A percentile compares a stretch with the other conserved stretches of the same genome.
Conservation (phyloP, 1,140 invertebrate genomes). For the Idris sp. region DNA sequence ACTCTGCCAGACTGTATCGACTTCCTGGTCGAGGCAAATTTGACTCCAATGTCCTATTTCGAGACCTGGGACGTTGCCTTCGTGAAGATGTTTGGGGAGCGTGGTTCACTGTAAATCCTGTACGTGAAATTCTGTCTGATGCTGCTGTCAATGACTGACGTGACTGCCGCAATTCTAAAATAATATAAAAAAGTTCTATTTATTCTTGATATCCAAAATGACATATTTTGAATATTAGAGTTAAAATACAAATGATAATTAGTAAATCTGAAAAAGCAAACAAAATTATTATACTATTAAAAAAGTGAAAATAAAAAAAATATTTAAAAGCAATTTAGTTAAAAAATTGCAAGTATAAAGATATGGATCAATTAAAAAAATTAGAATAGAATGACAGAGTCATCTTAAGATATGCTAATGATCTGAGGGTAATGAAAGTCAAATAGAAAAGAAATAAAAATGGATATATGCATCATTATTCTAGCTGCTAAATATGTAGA, state of each 20-base stretch:
- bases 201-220: too few species aligned
- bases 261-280: too few species aligned
- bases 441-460: constrained; percentile 11
- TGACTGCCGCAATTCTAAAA: constrained; percentile 87
- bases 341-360: too few species aligned
- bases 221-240: too few species aligned
- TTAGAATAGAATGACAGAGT: constrained; percentile 9
- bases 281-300: too few species aligned
- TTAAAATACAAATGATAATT: too few species aligned
- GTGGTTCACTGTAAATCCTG: constrained; percentile 80
- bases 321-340: too few species aligned
- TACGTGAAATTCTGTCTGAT: constrained; percentile 86
- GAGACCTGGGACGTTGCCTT: constrained; percentile 82
- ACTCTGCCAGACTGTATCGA: constrained; percentile 85
- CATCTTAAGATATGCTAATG: constrained; percentile 15
- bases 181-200: too few species aligned
- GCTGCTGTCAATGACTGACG: constrained; percentile 88
- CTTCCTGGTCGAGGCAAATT: constrained; percentile 80
- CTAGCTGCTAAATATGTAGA: constrained; percentile 16
- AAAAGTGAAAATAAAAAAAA: too few species aligned
- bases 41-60: constrained; percentile 73
- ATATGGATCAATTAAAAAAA: too few species aligned
- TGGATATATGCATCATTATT: constrained; percentile 14
- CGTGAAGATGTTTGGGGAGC: constrained; percentile 81
- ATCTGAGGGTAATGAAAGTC: constrained; percentile 22